Evolutionary conservation across 2,113 vertebrate genomes (phyloP).

Genomic region (Nestor notabilis): DNA sequence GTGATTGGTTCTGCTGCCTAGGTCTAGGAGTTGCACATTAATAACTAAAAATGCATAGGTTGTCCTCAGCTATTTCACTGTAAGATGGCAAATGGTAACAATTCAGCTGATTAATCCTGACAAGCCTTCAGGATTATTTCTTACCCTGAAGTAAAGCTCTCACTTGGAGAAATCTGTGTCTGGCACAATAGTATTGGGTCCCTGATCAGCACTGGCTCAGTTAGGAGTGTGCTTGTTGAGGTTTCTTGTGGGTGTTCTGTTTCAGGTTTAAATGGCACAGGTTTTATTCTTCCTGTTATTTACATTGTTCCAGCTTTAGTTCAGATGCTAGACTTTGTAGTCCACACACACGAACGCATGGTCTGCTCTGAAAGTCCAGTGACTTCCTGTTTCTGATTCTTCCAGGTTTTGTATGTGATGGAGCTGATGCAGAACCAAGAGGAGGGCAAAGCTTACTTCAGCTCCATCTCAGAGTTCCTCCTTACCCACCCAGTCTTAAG

Average conservation of each 20-base stretch:
- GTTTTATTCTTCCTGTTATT: not conserved
- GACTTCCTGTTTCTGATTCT: not conserved
- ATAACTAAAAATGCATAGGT: not conserved
- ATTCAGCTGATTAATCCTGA: not conserved
- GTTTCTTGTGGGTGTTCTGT: not conserved
- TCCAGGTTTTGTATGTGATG: conserved; percentile 96
- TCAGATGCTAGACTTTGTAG: not conserved
- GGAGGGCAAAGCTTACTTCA: conserved; percentile 91
- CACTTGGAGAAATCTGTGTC: not conserved
- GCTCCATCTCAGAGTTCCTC: conserved; percentile 95
- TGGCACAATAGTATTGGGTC: not conserved
- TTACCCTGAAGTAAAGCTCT: not conserved
- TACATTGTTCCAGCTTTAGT: not conserved
- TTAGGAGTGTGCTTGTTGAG: not conserved
- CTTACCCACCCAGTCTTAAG: conserved; percentile 97
- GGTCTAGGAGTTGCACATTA: not conserved
- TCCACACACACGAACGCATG: rapidly evolving
- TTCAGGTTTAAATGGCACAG: not conserved
- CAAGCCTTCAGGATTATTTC: not conserved
- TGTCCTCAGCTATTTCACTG: not conserved
- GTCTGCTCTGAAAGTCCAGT: not conserved
- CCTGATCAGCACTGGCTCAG: not conserved
- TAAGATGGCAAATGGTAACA: not conserved
- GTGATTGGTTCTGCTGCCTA: not conserved
- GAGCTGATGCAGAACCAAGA: conserved; percentile 94